Conservation (phyloP, 2,888 invertebrate genomes). For the Lordiphosa fenestrarum region DNA sequence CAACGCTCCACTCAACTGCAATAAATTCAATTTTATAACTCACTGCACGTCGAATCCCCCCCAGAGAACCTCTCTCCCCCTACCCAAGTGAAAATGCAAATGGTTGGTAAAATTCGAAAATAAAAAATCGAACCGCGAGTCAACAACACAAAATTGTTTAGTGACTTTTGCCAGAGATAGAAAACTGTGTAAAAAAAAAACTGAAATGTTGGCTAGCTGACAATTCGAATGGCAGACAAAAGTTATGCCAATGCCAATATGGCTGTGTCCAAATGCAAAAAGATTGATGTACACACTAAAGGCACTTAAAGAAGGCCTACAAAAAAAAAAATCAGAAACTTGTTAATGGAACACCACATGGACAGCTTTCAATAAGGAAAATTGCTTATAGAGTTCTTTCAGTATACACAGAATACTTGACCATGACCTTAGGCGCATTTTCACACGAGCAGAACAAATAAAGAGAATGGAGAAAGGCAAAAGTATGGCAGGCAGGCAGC, state of each 20-base stretch:
- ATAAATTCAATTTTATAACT: conserved; percentile 60
- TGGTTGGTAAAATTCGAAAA: conserved; percentile 11
- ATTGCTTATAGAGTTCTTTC: conserved; percentile 44
- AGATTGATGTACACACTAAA: conserved; percentile 19
- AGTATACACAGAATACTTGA: conserved; percentile 28
- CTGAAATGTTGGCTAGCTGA: conserved; percentile 21
- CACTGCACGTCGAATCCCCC: conserved; percentile 26
- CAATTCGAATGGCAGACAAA: conserved; percentile 26
- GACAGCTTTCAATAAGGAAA: conserved; percentile 52
- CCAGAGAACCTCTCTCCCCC: no score
- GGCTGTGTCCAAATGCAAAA: conserved; percentile 16
- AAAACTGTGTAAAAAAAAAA: conserved; percentile 26
- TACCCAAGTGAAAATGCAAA: conserved; percentile 43
- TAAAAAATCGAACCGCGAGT: conserved; percentile 20
- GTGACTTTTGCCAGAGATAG: conserved; percentile 44
- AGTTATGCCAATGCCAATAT: conserved; percentile 53
- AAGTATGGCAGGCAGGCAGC: not conserved
- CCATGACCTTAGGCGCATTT: conserved; percentile 63
- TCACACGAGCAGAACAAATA: conserved; percentile 47
- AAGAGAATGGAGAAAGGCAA: conserved; percentile 24
- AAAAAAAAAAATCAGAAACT: not conserved
- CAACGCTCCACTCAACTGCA: conserved; percentile 43
- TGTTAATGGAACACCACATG: conserved; percentile 22
- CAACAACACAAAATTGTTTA: conserved; percentile 57
- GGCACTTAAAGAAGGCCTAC: conserved; percentile 3